Base-by-base conservation (phyloP, 2,113 vertebrate genomes). In the Erythrolamprus reginae region DNA sequence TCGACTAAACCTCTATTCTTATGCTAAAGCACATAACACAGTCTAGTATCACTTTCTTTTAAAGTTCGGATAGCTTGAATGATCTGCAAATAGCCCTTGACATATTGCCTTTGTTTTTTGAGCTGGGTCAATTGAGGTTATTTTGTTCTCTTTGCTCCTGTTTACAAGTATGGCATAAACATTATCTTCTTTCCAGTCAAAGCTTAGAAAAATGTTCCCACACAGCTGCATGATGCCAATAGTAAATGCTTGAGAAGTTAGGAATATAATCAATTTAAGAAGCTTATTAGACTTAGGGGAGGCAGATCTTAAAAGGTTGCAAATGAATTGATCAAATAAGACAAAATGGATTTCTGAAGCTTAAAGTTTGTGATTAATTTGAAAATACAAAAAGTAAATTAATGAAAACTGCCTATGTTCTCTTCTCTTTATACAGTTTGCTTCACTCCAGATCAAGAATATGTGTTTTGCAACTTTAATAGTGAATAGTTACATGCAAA, bases 221-320 rank as follows among this genome's bases (percentile, higher is more conserved):
- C 5, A n/a, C 26, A 87, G 10, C 82, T 38, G 7, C 28, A 28
- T 86, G 19, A 65, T 92, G 47, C 53, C 24, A 83, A 42, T 26
- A 91, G 86, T 86, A 91, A 53, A 52, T 83, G 88, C 26, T 77
- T 91, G 86, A 88, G 83, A 83, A 92, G 82, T 61, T 52, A 89
- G 56, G 51, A 33, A 10, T 87, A 51, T 89, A 52, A 92, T 61
- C 77, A 87, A 52, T 47, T 52, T 13, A 38, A 87, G 48, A 89
- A 70, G 53, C 89, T 53, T 82, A 83, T 89, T 88, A 88, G 70
- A 47, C 53, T 65, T 84, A 55, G 51, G 38, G 84, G 70, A 83
- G 38, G 45, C 70, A 65, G 53, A 92, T 58, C 47, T 50, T 50
- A 38, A 53, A 88, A 55, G 5, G 53, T 52, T 61, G 26, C 45